Conservation (phyloP, 2,797 vertebrate species). For the Nyctalus aviator region DNA sequence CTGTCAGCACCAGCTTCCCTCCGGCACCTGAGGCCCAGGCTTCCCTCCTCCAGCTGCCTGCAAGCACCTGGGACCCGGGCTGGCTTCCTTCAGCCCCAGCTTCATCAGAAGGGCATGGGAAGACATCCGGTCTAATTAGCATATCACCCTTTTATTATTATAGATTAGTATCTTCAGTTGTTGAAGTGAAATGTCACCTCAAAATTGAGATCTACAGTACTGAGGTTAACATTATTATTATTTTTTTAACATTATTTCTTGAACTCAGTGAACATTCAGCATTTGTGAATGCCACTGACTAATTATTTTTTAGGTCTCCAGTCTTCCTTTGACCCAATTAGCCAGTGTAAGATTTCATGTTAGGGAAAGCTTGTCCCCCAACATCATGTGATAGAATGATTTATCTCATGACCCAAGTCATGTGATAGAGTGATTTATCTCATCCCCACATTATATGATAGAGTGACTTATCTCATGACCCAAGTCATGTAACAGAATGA, state of each 20-base stretch:
- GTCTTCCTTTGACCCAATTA: constrained; percentile 28
- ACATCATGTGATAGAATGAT: neutral
- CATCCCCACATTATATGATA: neutral
- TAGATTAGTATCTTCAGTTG: neutral
- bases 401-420: no score
- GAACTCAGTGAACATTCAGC: neutral
- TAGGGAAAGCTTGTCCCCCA: neutral
- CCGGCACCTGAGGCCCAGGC: no score
- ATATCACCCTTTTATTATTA: no score
- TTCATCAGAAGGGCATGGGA: no score
- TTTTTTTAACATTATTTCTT: constrained; percentile 27
- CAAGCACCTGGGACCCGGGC: no score
- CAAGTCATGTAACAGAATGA: neutral
- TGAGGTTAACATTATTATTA: neutral
- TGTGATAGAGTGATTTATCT: neutral
- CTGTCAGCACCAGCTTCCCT: no score
- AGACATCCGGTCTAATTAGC: no score
- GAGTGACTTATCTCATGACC: neutral
- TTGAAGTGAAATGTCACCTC: neutral
- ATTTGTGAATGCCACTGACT: neutral
- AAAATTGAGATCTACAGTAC: neutral
- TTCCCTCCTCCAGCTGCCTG: no score
- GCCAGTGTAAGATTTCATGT: neutral
- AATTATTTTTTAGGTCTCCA: neutral
- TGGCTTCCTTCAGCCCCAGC: no score